These are phyloP conservation scores for Sternarchorhynchus goeldii DNA, from an alignment of 2,797 vertebrate genomes.

Conservation along the genomic window DNA sequence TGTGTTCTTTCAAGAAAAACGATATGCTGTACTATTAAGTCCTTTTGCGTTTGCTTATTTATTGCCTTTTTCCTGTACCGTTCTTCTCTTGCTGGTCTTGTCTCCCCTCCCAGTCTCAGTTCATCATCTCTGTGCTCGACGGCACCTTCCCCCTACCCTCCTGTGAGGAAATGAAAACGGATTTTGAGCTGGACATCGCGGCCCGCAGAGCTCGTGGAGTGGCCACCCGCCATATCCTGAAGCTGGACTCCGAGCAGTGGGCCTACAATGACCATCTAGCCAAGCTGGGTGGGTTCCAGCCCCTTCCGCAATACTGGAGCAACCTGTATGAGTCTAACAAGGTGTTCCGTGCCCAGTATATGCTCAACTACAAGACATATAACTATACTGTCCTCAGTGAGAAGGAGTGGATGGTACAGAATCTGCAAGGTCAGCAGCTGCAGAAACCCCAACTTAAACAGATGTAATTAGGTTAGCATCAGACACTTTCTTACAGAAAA, in stretches of 20 bases:
- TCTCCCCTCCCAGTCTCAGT: slow-evolving; percentile 54
- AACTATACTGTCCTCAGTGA: slow-evolving; percentile 58
- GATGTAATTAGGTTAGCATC: slow-evolving; percentile 4
- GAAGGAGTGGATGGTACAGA: slow-evolving; percentile 59
- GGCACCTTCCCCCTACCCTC: slow-evolving; percentile 66
- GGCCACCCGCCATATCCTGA: slow-evolving; percentile 64
- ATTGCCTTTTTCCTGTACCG: background rate
- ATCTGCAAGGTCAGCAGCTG: slow-evolving; percentile 53
- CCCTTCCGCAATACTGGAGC: slow-evolving; percentile 58
- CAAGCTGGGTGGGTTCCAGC: slow-evolving; percentile 57
- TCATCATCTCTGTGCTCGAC: slow-evolving; percentile 66
- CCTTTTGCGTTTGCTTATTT: background rate
- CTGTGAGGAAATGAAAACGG: slow-evolving; percentile 62
- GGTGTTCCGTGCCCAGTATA: slow-evolving; percentile 57
- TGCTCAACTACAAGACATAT: slow-evolving; percentile 63
- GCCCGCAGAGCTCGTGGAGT: slow-evolving; percentile 54
- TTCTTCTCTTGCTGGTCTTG: background rate
- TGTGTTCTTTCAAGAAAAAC: background rate
- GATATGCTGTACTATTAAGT: background rate
- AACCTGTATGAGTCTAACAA: slow-evolving; percentile 67
- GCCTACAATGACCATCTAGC: slow-evolving; percentile 66
- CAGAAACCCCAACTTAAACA: slow-evolving; percentile 54
- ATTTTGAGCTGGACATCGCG: slow-evolving; percentile 55
- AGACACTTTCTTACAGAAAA: background rate
- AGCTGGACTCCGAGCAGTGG: slow-evolving; percentile 68